phyloP scores from a whole-genome alignment of 2,113 vertebrate genomes.

The Turnix velox region DNA sequence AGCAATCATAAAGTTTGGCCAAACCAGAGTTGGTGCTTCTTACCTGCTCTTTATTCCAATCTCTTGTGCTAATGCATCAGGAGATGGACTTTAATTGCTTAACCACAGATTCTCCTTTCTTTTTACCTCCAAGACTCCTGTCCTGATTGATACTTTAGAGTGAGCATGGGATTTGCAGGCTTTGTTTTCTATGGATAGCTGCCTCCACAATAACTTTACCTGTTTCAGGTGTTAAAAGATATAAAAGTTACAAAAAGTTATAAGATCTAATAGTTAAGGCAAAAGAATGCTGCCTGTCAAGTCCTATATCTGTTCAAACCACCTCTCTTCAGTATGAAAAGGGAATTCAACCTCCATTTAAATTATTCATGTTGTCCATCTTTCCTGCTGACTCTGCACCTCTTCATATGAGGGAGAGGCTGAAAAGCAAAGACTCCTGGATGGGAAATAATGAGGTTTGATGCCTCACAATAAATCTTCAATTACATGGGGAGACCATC shows the following conservation, averaged over 20 bases:
- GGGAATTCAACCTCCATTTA: neutral
- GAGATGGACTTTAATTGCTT: neutral
- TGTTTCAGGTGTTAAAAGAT: neutral
- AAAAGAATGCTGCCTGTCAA: neutral
- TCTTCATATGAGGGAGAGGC: neutral
- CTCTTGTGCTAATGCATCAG: neutral
- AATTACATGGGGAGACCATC: neutral
- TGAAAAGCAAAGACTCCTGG: neutral
- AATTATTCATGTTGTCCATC: slow-evolving; percentile 8
- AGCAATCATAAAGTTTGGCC: neutral
- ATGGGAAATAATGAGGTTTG: neutral
- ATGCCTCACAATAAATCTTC: neutral
- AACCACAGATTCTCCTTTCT: neutral
- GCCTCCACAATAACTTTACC: neutral
- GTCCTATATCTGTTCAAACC: neutral
- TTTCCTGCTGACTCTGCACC: neutral
- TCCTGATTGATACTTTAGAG: neutral
- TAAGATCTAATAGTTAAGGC: neutral
- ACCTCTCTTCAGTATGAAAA: neutral
- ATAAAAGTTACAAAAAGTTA: neutral
- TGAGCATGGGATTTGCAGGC: neutral
- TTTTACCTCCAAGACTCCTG: neutral
- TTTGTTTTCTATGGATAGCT: neutral
- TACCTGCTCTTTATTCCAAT: neutral
- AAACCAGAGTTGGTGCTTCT: neutral